Evolutionary conservation across 2,888 invertebrate species (phyloP), one percentile per base, ranked within the genome.

Genomic region (Tricholauxania praeusta): DNA sequence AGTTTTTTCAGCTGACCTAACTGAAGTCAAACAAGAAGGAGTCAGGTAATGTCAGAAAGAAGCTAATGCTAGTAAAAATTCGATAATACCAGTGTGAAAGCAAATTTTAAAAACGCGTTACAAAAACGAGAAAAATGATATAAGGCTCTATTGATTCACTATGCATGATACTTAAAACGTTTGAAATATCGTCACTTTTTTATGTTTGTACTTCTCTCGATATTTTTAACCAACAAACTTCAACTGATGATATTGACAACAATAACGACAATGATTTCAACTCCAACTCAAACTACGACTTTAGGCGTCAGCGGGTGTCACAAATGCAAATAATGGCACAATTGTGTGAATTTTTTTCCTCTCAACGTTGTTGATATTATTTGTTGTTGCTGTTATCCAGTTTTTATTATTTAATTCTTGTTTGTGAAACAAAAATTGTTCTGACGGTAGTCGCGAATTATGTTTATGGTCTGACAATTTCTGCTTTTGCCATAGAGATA

Each of bases 311-410:
- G 75, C 74, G 77, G 73, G 74, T 83, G 85, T 84, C 84, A 81
- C 84, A 84, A 83, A 84, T 84, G 84, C 84, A 84, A 84, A 84
- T 84, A 84, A 84, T 83, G 83, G 83, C 81, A 81, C 79, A 82
- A 82, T 84, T 82, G 81, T 82, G 78, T 10, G 39, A 10, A 39
- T 79, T 70, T 79, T 64, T 39, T 39, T 10, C 10, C 39, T 39
- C 10, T 39, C 39, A 39, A 8, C 7, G 17, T 53, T 57, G 71
- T 55, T 80, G 77, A 78, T 68, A 47, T 48, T 60, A 52, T 52
- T 71, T 69, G 65, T 71, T 73, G 65, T 79, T 79, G 79, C 78
- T 79, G 76, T 76, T 78, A 32, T 53, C 47, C 63, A 47, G 63
- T 78, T 80, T 82, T 81, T 82, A 81, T 80, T 80, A 82, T 84